Conservation (phyloP, 2,113 vertebrate species). For the Corythornis madagascariensis region DNA sequence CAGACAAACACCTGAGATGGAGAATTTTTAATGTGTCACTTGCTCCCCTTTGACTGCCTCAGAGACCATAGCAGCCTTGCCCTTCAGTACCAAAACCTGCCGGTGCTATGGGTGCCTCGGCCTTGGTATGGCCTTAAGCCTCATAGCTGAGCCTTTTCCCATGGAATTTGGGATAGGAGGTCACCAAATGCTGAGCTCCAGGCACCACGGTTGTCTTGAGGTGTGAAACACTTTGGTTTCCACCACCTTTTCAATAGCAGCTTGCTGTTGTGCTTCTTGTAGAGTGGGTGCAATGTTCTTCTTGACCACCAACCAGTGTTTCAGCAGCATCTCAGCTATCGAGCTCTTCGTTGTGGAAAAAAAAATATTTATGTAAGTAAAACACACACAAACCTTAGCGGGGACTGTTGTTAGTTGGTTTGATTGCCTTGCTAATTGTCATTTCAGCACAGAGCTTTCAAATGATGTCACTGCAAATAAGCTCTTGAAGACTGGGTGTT, state of each 20-base stretch:
- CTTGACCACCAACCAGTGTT: slow-evolving; percentile 91
- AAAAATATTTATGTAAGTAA: slow-evolving; percentile 91
- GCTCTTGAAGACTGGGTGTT: background rate
- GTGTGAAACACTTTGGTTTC: background rate
- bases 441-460: background rate
- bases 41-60: background rate
- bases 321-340: slow-evolving; percentile 84
- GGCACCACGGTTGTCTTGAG: background rate
- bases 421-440: background rate
- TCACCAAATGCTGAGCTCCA: background rate
- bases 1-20: background rate
- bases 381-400: background rate
- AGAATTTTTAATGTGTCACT: background rate
- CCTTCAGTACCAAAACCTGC: background rate
- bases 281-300: slow-evolving; percentile 93
- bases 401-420: background rate
- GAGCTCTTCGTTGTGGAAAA: slow-evolving; percentile 92
- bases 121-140: background rate
- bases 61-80: background rate
- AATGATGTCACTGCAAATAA: background rate
- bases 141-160: background rate
- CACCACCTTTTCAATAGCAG: background rate
- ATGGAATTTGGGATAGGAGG: background rate
- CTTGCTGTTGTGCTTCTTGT: background rate
- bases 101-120: rapidly evolving